Conservation (phyloP, 2,888 invertebrate genomes). For the Saturnia pavonia region DNA sequence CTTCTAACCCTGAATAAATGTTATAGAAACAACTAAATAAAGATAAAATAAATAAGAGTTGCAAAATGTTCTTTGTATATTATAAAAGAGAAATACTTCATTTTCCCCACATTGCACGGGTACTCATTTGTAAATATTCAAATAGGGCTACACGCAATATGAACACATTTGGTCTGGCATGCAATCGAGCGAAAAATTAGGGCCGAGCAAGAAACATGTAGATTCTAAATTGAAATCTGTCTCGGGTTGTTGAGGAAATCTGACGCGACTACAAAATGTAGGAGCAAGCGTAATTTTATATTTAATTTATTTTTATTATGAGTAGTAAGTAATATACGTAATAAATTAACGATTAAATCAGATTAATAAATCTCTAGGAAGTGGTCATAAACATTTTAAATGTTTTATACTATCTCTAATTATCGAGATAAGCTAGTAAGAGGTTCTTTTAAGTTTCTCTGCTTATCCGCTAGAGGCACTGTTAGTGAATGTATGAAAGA, state of each 20-base stretch:
- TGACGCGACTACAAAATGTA: slow-evolving; percentile 26
- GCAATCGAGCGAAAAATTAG: slow-evolving; percentile 61
- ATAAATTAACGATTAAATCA: too few species aligned
- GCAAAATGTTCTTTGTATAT: not conserved
- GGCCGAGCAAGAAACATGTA: slow-evolving; percentile 55
- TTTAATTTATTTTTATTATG: not conserved
- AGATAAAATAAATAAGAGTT: not conserved
- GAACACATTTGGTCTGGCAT: slow-evolving; percentile 46
- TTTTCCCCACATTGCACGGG: slow-evolving; percentile 7
- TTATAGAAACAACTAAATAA: not conserved
- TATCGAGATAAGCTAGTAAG: too few species aligned
- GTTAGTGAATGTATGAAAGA: too few species aligned
- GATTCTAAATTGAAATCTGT: slow-evolving; percentile 61
- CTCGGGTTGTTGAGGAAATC: slow-evolving; percentile 44
- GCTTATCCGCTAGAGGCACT: too few species aligned
- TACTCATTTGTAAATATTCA: slow-evolving; percentile 36
- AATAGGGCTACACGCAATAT: slow-evolving; percentile 37
- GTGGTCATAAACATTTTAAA: too few species aligned
- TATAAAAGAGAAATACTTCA: not conserved
- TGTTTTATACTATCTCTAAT: too few species aligned
- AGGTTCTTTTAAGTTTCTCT: too few species aligned
- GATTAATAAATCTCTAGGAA: too few species aligned
- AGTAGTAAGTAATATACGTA: not conserved
- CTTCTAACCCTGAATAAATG: not conserved
- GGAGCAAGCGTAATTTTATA: slow-evolving; percentile 1